Evolutionary conservation across 2,888 invertebrate species (phyloP).

Genomic region (Gymnocheta viridis): DNA sequence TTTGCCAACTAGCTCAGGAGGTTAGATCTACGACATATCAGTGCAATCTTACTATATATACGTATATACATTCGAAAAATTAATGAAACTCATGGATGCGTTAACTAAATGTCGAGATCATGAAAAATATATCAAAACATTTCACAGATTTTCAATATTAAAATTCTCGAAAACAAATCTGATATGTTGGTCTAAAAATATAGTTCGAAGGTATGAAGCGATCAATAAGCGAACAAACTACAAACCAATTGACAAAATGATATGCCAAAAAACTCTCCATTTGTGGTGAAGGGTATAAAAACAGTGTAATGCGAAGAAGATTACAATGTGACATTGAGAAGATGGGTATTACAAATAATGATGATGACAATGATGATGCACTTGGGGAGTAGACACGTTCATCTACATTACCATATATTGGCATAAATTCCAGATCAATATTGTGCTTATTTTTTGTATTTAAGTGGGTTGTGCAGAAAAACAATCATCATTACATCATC

Average conservation of each 20-base stretch:
- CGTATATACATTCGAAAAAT: no score
- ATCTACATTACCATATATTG: slow-evolving; percentile 78
- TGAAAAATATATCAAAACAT: no score
- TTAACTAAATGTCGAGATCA: no score
- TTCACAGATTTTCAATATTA: no score
- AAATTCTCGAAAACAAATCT: no score
- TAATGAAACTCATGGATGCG: no score
- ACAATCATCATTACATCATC: slow-evolving; percentile 12
- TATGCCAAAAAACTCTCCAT: not conserved
- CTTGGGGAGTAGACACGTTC: slow-evolving; percentile 72
- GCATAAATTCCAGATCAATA: slow-evolving; percentile 77
- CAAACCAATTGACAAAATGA: not conserved
- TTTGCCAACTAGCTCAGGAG: no score
- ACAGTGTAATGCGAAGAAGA: slow-evolving; percentile 44
- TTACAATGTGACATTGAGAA: slow-evolving; percentile 65
- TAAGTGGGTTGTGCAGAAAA: slow-evolving; percentile 48
- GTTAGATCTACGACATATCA: no score
- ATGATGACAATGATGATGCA: slow-evolving; percentile 71
- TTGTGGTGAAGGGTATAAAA: not conserved
- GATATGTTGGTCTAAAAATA: no score
- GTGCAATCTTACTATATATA: no score
- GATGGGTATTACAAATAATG: slow-evolving; percentile 68
- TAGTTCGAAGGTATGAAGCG: no score
- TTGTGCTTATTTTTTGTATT: slow-evolving; percentile 48
- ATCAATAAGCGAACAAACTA: no score